A percentile compares a stretch with the other conserved stretches of the same genome.
These are phyloP conservation scores for Myiothlypis coronata DNA, from an alignment of 2,797 vertebrate genomes.

Conservation along the genomic window DNA sequence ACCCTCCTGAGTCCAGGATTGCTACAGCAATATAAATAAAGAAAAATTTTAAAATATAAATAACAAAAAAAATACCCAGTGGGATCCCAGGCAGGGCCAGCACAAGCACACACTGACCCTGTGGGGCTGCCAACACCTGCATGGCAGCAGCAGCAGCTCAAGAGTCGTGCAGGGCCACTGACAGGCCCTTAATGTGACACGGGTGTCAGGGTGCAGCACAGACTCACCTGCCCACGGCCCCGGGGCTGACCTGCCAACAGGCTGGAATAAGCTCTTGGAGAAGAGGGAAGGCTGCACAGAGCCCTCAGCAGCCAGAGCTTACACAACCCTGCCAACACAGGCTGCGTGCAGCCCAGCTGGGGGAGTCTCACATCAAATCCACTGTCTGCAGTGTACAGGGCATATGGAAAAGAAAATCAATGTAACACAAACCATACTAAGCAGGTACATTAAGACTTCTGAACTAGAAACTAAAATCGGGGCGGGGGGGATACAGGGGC, in stretches of 20 bases:
- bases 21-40: too few species aligned
- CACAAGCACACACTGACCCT: too few species aligned
- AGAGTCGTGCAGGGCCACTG: background rate
- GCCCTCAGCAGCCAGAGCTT: background rate
- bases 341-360: background rate
- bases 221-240: background rate
- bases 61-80: too few species aligned
- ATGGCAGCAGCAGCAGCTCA: background rate
- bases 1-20: background rate
- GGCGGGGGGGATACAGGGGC: accelerated
- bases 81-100: background rate
- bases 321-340: background rate
- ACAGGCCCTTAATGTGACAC: background rate
- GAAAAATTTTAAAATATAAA: too few species aligned
- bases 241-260: accelerated
- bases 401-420: background rate
- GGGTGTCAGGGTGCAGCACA: background rate
- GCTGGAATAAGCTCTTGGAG: background rate
- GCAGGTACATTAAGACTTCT: background rate
- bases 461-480: background rate
- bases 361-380: background rate
- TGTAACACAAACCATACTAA: background rate
- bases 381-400: background rate
- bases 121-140: accelerated
- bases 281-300: background rate